Conservation (phyloP, 2,888 invertebrate species). For the Hirtodrosophila histrioides region DNA sequence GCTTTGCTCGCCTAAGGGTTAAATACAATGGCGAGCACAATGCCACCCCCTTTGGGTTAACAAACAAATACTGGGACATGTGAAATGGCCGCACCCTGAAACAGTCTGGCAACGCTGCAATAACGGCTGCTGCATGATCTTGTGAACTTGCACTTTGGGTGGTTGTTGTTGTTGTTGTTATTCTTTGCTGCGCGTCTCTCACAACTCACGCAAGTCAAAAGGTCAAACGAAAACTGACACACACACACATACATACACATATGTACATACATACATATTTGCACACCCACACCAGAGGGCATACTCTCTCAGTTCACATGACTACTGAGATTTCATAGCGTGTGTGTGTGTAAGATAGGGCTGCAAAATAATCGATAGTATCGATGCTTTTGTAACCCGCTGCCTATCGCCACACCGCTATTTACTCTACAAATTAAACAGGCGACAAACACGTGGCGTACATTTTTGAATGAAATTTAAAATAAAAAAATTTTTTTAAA, state of each 20-base stretch:
- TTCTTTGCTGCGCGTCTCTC: conserved; percentile 4
- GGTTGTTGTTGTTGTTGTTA: conserved; percentile 40
- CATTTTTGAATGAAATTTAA: too few relatives aligned
- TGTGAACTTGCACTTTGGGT: conserved; percentile 53
- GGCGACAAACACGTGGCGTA: too few relatives aligned
- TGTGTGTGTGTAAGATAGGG: too few relatives aligned
- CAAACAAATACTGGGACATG: conserved; percentile 21
- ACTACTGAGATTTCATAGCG: too few relatives aligned
- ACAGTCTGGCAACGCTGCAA: conserved; percentile 53
- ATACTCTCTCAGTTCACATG: conserved; percentile 24
- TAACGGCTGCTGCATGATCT: conserved; percentile 41
- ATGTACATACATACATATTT: conserved; percentile 13
- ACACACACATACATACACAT: conserved; percentile 8
- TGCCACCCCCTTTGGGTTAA: conserved; percentile 64
- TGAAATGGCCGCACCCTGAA: conserved; percentile 13
- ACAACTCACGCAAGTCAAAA: conserved; percentile 62
- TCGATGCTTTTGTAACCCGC: too few relatives aligned
- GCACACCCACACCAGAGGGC: conserved; percentile 24
- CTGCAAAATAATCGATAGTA: too few relatives aligned
- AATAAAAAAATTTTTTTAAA: too few relatives aligned
- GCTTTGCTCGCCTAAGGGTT: conserved; percentile 61
- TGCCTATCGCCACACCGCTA: too few relatives aligned
- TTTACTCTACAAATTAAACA: too few relatives aligned
- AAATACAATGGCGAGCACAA: conserved; percentile 70
- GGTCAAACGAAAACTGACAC: conserved; percentile 60